Evolutionary conservation across 2,797 vertebrate genomes (phyloP).

Genomic region (Tapirus indicus): DNA sequence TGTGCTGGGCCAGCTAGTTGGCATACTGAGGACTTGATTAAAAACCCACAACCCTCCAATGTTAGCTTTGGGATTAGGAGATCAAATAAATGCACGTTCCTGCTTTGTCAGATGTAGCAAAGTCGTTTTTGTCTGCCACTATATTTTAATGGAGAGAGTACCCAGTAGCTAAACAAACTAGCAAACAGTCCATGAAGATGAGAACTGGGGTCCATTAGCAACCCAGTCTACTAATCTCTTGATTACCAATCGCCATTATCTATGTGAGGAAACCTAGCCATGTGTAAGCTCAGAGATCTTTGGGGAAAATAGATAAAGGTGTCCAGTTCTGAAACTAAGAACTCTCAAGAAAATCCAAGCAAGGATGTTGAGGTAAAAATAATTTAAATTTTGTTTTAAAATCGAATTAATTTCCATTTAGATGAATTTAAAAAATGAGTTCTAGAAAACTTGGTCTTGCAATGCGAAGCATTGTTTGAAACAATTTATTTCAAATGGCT

Average conservation of each 20-base stretch:
- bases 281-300: conserved; percentile 20
- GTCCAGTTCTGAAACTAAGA: background rate
- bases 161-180: background rate
- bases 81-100: conserved; percentile 60
- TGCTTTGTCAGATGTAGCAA: background rate
- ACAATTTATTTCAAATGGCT: background rate
- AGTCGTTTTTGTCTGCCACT: background rate
- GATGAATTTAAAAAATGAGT: conserved; percentile 17
- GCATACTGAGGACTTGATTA: conserved; percentile 53
- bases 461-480: background rate
- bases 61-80: conserved; percentile 69
- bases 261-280: background rate
- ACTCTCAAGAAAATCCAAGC: background rate
- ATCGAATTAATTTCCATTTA: conserved; percentile 48
- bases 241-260: background rate
- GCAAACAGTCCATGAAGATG: background rate
- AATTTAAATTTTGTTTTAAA: conserved; percentile 45
- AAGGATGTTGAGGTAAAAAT: background rate
- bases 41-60: conserved; percentile 22
- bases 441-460: conserved; percentile 47
- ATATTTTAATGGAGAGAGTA: conserved; percentile 26
- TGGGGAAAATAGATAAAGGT: background rate
- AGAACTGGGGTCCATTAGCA: accelerated
- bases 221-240: background rate
- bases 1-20: background rate